Percentiles rank a stretch among this genome's conserved stretches.
Evolutionary conservation across 2,113 vertebrate genomes (phyloP).

Genomic region (Proterorhinus semilunaris): DNA sequence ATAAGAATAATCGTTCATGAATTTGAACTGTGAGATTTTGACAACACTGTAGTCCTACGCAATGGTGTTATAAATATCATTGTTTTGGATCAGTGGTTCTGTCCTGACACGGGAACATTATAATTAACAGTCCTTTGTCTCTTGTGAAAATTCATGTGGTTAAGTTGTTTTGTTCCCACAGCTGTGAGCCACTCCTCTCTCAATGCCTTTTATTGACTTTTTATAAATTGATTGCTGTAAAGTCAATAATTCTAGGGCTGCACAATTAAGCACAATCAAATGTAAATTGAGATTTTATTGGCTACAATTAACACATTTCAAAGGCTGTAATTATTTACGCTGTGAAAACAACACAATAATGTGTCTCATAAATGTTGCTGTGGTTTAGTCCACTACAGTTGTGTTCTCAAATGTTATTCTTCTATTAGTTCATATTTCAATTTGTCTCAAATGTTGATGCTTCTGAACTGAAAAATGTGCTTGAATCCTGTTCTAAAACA

Average conservation of each 20-base stretch:
- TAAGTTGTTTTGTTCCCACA: constrained; percentile 52
- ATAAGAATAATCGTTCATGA: background rate
- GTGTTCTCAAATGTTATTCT: no score
- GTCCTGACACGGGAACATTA: constrained; percentile 17
- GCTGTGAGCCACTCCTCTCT: constrained; percentile 11
- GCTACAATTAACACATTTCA: no score
- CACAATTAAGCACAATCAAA: background rate
- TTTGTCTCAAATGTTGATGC: no score
- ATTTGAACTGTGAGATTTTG: background rate
- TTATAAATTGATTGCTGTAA: background rate
- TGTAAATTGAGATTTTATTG: no score
- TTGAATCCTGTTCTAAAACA: no score
- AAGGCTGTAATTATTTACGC: no score
- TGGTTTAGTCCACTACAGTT: no score
- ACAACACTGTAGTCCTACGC: background rate
- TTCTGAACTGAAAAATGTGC: no score
- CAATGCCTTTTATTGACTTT: background rate
- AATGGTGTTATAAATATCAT: constrained; percentile 33
- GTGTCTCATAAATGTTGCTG: no score
- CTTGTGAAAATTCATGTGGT: constrained; percentile 42
- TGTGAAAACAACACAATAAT: no score
- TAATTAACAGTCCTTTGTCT: constrained; percentile 52
- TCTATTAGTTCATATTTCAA: no score
- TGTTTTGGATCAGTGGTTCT: constrained; percentile 40
- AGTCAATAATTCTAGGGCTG: background rate